Percentiles rank a stretch among this genome's conserved stretches.
Conservation (phyloP, 2,888 invertebrate species). For the Drosophila anomelani region DNA sequence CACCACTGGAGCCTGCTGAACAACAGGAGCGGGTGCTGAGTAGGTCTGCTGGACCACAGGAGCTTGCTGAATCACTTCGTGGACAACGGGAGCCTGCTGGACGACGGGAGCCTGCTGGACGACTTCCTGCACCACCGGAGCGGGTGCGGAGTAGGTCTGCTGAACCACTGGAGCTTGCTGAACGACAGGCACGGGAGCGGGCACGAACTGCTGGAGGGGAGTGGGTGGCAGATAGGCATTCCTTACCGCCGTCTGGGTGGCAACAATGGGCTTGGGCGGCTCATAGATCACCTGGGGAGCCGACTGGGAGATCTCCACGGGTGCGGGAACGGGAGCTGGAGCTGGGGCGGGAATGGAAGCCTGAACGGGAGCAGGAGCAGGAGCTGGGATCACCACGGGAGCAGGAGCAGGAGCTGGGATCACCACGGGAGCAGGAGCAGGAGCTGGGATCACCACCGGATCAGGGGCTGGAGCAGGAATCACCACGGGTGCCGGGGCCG, state of each 20-base stretch:
- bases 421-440: neutral
- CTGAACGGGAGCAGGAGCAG: neutral
- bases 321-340: neutral
- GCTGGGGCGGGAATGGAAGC: neutral
- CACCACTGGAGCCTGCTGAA: no score
- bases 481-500: slow-evolving; percentile 20
- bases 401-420: neutral
- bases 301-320: slow-evolving; percentile 3
- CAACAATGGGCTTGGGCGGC: slow-evolving; percentile 43
- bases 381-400: neutral
- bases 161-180: slow-evolving; percentile 33
- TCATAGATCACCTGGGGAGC: slow-evolving; percentile 50
- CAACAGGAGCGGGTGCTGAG: no score
- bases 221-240: slow-evolving; percentile 44
- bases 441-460: neutral
- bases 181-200: slow-evolving; percentile 35
- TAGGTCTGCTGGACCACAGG: neutral
- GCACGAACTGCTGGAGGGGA: slow-evolving; percentile 50
- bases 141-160: slow-evolving; percentile 41
- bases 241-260: slow-evolving; percentile 45
- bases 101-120: neutral
- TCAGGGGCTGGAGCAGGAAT: slow-evolving; percentile 3
- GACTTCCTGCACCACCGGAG: slow-evolving; percentile 4
- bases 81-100: neutral
- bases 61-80: slow-evolving; percentile 11